These are phyloP conservation scores for Achatina immaculata DNA, from an alignment of 1,140 invertebrate species.

Conservation along the genomic window DNA sequence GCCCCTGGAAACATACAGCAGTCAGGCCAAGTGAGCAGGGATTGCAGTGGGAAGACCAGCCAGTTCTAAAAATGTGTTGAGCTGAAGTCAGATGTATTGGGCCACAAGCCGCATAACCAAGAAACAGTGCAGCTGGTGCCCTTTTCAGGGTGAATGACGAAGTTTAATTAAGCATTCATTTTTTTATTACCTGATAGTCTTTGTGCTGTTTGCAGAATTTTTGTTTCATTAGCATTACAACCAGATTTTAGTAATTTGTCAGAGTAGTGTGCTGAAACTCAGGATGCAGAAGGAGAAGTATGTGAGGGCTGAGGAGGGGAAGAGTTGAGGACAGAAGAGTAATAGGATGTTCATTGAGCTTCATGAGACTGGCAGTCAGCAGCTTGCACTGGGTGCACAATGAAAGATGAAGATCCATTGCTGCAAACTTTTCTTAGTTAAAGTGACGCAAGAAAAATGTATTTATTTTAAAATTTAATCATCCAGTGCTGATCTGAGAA, in stretches of 20 bases:
- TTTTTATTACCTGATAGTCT: background rate
- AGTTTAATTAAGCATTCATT: background rate
- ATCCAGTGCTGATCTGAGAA: background rate
- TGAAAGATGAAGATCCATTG: background rate
- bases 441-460: background rate
- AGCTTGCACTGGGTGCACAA: background rate
- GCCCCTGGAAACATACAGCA: no score
- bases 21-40: no score
- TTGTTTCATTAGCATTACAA: background rate
- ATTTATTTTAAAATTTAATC: background rate
- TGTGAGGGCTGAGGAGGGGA: background rate
- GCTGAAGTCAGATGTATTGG: no score
- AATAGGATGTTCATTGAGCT: background rate
- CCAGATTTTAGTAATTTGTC: background rate
- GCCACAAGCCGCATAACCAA: no score
- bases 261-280: background rate
- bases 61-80: no score
- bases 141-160: background rate
- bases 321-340: background rate
- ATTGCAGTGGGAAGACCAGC: no score
- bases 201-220: background rate
- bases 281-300: no score
- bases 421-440: background rate
- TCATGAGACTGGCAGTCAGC: background rate
- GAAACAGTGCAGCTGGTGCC: no score